These are phyloP conservation scores for Lerema accius DNA, from an alignment of 1,140 invertebrate genomes.

Conservation along the genomic window DNA sequence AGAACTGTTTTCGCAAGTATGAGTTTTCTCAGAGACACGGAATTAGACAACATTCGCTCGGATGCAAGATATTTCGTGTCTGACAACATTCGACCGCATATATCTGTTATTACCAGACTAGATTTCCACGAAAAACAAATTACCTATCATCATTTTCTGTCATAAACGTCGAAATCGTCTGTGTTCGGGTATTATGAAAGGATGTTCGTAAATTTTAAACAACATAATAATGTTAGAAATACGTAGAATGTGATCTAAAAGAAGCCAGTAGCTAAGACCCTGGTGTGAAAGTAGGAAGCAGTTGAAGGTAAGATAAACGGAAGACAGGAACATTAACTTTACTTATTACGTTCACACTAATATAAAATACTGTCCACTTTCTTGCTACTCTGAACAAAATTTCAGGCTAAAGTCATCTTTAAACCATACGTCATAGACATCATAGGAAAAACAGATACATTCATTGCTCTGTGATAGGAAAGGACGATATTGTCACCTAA, in stretches of 20 bases:
- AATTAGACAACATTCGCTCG: slow-evolving; percentile 56
- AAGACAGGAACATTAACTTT: slow-evolving; percentile 27
- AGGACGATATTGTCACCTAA: no score
- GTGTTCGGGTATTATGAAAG: slow-evolving; percentile 31
- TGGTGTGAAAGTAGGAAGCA: slow-evolving; percentile 31
- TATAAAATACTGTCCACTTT: background rate
- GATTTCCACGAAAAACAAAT: slow-evolving; percentile 45
- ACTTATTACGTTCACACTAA: slow-evolving; percentile 19
- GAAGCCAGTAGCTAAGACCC: slow-evolving; percentile 4
- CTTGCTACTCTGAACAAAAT: no score
- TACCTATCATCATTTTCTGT: slow-evolving; percentile 50
- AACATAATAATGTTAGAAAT: slow-evolving; percentile 16
- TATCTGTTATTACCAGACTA: slow-evolving; percentile 29
- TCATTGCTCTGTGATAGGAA: no score
- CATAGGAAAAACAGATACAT: no score
- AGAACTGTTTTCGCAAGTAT: slow-evolving; percentile 64
- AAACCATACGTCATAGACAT: no score
- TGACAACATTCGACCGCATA: slow-evolving; percentile 35
- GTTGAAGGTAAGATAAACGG: slow-evolving; percentile 24
- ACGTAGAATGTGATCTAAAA: slow-evolving; percentile 7
- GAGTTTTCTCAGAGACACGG: slow-evolving; percentile 50
- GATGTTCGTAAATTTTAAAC: slow-evolving; percentile 33
- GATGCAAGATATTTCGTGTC: slow-evolving; percentile 34
- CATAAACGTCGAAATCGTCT: slow-evolving; percentile 36
- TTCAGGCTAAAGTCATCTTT: no score